These are phyloP conservation scores for Drosophila pectinifera DNA, from an alignment of 1,140 invertebrate genomes.

Conservation along the genomic window DNA sequence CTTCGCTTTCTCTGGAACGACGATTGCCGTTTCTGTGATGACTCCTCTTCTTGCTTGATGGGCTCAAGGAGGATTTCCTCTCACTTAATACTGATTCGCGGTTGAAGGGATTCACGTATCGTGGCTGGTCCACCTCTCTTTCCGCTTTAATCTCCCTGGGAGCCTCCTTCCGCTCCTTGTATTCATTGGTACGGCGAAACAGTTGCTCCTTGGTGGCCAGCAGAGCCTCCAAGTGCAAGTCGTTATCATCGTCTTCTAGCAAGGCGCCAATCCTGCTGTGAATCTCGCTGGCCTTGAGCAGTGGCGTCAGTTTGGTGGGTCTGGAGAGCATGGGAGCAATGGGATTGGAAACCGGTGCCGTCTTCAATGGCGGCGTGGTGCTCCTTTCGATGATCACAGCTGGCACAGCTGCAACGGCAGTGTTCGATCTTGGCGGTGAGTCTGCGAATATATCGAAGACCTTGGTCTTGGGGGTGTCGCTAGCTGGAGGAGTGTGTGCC, in stretches of 20 bases:
- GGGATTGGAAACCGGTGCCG: neutral
- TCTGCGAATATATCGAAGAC: constrained; percentile 74
- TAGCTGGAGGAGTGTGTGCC: neutral
- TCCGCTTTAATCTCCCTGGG: constrained; percentile 29
- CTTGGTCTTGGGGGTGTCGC: constrained; percentile 26
- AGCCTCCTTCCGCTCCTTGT: constrained; percentile 53
- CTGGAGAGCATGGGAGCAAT: neutral
- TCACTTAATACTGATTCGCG: constrained; percentile 67
- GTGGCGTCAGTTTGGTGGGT: constrained; percentile 18
- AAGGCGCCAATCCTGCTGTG: constrained; percentile 74
- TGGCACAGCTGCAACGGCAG: constrained; percentile 18
- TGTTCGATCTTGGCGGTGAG: constrained; percentile 73
- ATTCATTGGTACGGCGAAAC: constrained; percentile 57
- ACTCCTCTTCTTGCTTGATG: constrained; percentile 3
- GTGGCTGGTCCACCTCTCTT: neutral
- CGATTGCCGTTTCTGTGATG: constrained; percentile 22
- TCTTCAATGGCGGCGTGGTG: constrained; percentile 59
- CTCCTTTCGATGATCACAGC: constrained; percentile 39
- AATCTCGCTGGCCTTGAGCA: constrained; percentile 71
- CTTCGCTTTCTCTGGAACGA: constrained; percentile 4
- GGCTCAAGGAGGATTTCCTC: neutral
- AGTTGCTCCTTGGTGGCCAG: constrained; percentile 59
- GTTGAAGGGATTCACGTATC: constrained; percentile 58
- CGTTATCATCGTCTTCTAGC: constrained; percentile 74
- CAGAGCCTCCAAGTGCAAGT: constrained; percentile 61